Base-by-base conservation (phyloP, 2,113 vertebrate genomes). In the Bufo bufo region DNA sequence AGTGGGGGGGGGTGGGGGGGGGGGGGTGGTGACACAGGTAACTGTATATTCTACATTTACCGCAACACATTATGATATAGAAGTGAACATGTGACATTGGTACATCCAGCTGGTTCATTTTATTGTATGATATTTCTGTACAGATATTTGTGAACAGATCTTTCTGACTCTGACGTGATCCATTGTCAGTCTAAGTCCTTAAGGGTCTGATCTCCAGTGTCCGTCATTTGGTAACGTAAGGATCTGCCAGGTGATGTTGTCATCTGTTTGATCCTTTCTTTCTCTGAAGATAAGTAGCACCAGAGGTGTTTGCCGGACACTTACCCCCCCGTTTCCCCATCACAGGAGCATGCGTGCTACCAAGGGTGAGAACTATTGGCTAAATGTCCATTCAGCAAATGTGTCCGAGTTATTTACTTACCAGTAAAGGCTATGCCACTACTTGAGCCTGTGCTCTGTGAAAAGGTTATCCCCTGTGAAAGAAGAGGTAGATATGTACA, bases 341-440 rank as follows among this genome's bases (percentile, higher is more conserved):
- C 20, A 65, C 61, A 65, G 17, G 20, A n/a, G 9, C 5, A 1
- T 19, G 20, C 10, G 2, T 59, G 9, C 8, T 65, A n/a, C 6
- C 6, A 65, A 65, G 61, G 63, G 43, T 47, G 43, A 72, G 16
- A 72, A 72, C 71, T 45, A 3, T 16, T 17, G 14, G 71, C 13
- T 72, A 72, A 47, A 74, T 13, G 2, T 74, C 17, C 4, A 6
- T 49, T 74, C 16, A 19, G 12, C 45, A 47, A 74, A 74, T 16
- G 49, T 19, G 71, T 47, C 71, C 17, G 71, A 74, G 49, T 74
- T 74, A 74, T 74, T 74, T 45, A 74, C 71, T 74, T 74, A 12
- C 71, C 43, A 47, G 43, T 74, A 74, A 47, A 74, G 43, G 16
- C 13, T 72, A 16, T 45, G 5, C 11, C 69, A 74, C 7, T 74